Base-by-base conservation (phyloP, 2,797 vertebrate genomes). In the Danio jaintianensis region DNA sequence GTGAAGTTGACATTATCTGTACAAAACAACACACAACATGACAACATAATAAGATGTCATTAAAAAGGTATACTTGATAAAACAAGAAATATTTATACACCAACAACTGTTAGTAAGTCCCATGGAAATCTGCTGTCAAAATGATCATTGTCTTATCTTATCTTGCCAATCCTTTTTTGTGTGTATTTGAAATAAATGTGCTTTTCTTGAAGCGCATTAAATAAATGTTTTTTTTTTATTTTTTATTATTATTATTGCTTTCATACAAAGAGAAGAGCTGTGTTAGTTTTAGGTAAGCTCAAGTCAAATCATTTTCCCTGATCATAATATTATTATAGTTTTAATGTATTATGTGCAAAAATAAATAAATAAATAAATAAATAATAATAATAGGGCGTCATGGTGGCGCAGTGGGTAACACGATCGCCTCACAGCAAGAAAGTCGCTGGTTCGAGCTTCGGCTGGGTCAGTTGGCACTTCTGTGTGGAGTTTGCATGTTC, bases 141-240 rank as follows among this genome's bases (percentile, higher is more conserved):
- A 50, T 77, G 3, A 62, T 61, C 52, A 20, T 62, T 20, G 22
- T 77, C 58, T 64, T 58, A 72, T 77, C 36, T 38, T 43, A 38
- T 36, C 29, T 50, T 10, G 18, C 16, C 78, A 76, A 40, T 56
- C 7, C 4, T 42, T 66, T n/a, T 70, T 78, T 16, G 42, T 45
- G 1, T 48, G 18, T 58, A 53, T 22, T 72, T 45, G 5, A 73
- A 47, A 58, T 8, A 18, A 7, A 15, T n/a, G 4, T 59, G 13
- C 9, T 10, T 5, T n/a, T 47, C 20, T 13, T 45, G 8, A 59
- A 58, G 5, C 8, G 59, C 45, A 58, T 43, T 7, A 2, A 15
- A 2, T 11, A 48, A 47, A 67, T n/a, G n/a, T n/a, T n/a, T n/a
- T n/a, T n/a, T n/a, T n/a, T n/a, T n/a, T n/a, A n/a, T n/a, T n/a